Percentiles rank a stretch among this genome's conserved stretches.
Evolutionary conservation across 2,888 invertebrate genomes (phyloP).

Genomic region (Xanthorhoe spadicearia): DNA sequence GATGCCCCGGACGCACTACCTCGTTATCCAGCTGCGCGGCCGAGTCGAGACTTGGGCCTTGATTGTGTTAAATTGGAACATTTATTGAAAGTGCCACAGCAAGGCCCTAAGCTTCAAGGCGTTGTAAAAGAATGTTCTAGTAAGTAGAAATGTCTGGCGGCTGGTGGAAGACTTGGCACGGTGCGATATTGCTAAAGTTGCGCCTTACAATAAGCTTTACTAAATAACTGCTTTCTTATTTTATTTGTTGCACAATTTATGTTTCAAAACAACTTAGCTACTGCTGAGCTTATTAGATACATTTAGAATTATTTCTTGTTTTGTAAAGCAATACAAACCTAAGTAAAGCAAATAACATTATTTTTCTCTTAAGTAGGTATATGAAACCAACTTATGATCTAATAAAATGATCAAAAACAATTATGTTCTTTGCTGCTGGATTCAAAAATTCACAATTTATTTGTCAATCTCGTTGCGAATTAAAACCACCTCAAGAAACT

Average conservation of each 20-base stretch:
- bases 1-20: no score
- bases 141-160: slow-evolving; percentile 25
- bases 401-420: background rate
- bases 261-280: background rate
- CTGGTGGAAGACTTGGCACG: slow-evolving; percentile 33
- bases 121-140: slow-evolving; percentile 21
- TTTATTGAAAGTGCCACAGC: slow-evolving; percentile 6
- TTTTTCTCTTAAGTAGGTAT: no score
- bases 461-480: slow-evolving; percentile 22
- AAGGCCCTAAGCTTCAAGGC: slow-evolving; percentile 1
- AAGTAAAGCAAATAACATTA: no score
- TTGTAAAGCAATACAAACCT: no score
- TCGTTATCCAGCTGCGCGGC: no score
- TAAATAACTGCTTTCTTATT: slow-evolving; percentile 29
- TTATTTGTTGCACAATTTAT: slow-evolving; percentile 29
- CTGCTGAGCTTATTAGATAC: background rate
- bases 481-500: slow-evolving; percentile 50
- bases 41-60: no score
- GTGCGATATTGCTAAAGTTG: slow-evolving; percentile 46
- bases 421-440: background rate
- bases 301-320: no score
- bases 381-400: background rate
- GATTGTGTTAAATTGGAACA: background rate
- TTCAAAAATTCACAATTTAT: background rate
- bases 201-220: slow-evolving; percentile 33